Evolutionary conservation across 2,888 invertebrate species (phyloP), one percentile per base, ranked within the genome.

Genomic region (Aspidiotus destructor): DNA sequence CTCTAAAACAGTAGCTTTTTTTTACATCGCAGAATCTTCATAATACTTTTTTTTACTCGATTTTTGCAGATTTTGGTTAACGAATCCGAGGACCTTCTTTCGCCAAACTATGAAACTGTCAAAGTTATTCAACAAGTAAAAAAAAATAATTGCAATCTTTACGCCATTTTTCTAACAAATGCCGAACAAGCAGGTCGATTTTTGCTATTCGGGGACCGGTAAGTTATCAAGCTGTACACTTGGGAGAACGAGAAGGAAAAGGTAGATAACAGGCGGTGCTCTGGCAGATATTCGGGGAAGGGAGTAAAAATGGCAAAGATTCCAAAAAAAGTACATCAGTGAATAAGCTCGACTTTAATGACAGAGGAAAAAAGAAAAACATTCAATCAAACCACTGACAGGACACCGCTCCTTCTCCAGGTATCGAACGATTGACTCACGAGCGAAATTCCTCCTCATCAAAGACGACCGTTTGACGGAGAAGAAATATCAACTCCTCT

Each of bases 131-230:
- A 80, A 41, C 80, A 81, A 73, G 81, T 84, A 2, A 69, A 83
- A 74, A 80, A 79, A 70, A 82, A 83, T 64, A 85, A 86, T 28
- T 91, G 91, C 75, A 84, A 85, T 73, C 78, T 84, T 7, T 87
- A 89, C 74, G 77, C 89, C 42, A 83, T 90, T 70, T 79, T 89
- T 10, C 77, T 89, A 28, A 79, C 87, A 0, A 89, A 89, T 77
- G 89, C 86, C 0, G 75, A 84, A 62, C 86, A 90, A 79, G 80
- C 83, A 1, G 78, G 83, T 0, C 78, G 86, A 70, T 80, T 91
- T 41, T 76, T 91, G n/a, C 78, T 79, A 73, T 90, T 85, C 76
- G 83, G 85, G 0, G 88, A 90, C 75, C 83, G 84, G 84, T 85
- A 76, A 73, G 73, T 68, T 41, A 10, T 64, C 41, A 54, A 2